Conservation (phyloP, 2,113 vertebrate genomes). For the Ceyx cyanopectus region DNA sequence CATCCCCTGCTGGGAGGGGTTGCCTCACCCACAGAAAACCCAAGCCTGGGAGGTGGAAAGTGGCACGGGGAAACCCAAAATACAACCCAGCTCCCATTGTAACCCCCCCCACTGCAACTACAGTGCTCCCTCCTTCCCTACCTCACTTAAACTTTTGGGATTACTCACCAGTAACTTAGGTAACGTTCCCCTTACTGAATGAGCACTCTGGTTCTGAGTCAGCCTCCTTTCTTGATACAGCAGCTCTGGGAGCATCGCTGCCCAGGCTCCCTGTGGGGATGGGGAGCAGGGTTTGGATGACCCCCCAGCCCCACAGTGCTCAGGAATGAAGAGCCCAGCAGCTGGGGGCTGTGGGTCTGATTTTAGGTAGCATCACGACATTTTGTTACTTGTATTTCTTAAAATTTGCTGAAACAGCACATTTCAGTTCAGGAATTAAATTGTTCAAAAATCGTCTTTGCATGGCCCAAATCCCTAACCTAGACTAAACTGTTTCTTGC, state of each 20-base stretch:
- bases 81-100: background rate
- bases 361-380: background rate
- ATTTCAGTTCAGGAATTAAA: background rate
- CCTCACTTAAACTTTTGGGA: conserved; percentile 28
- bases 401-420: background rate
- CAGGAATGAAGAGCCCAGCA: background rate
- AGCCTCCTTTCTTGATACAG: background rate
- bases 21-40: background rate
- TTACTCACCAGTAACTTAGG: conserved; percentile 35
- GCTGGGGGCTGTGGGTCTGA: background rate
- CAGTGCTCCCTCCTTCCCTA: background rate
- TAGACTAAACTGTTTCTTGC: background rate
- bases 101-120: background rate
- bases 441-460: background rate
- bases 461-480: background rate
- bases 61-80: conserved; percentile 15
- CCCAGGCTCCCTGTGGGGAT: background rate
- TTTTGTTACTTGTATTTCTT: background rate
- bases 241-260: background rate
- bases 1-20: background rate
- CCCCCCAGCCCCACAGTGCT: background rate
- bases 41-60: background rate
- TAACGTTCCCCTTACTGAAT: background rate
- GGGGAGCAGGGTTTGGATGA: background rate
- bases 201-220: conserved; percentile 46